A percentile compares a stretch with the other conserved stretches of the same genome.
These are phyloP conservation scores for Dynastes grantii DNA, from an alignment of 2,888 invertebrate genomes.

Conservation along the genomic window DNA sequence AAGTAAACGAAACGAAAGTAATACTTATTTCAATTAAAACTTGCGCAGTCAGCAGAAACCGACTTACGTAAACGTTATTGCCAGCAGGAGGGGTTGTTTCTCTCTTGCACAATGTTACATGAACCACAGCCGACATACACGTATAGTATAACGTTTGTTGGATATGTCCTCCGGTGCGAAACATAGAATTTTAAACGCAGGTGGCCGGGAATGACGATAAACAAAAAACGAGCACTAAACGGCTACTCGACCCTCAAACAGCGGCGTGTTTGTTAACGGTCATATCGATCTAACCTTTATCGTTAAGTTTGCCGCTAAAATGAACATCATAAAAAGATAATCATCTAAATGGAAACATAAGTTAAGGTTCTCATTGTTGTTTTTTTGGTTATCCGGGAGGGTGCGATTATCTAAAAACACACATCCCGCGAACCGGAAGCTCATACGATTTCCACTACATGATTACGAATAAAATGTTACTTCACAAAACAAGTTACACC, in stretches of 20 bases:
- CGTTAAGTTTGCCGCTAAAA: slow-evolving; percentile 30
- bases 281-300: slow-evolving; percentile 24
- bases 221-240: slow-evolving; percentile 35
- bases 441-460: too few relatives aligned
- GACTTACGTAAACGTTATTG: neutral
- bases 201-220: neutral
- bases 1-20: slow-evolving; percentile 5
- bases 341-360: slow-evolving; percentile 30
- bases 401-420: neutral
- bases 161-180: neutral
- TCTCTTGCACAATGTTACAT: neutral
- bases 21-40: slow-evolving; percentile 23
- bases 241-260: slow-evolving; percentile 20
- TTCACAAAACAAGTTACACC: too few relatives aligned
- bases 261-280: slow-evolving; percentile 29
- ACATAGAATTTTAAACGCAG: slow-evolving; percentile 25
- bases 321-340: slow-evolving; percentile 41
- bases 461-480: too few relatives aligned
- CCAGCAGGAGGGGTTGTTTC: neutral
- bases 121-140: neutral
- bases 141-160: neutral
- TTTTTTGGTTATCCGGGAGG: neutral
- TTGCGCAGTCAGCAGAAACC: neutral
- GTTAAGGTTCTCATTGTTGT: slow-evolving; percentile 16
- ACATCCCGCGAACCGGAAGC: too few relatives aligned